Conservation (phyloP, 2,113 vertebrate species). For the Tachuris rubrigastra region DNA sequence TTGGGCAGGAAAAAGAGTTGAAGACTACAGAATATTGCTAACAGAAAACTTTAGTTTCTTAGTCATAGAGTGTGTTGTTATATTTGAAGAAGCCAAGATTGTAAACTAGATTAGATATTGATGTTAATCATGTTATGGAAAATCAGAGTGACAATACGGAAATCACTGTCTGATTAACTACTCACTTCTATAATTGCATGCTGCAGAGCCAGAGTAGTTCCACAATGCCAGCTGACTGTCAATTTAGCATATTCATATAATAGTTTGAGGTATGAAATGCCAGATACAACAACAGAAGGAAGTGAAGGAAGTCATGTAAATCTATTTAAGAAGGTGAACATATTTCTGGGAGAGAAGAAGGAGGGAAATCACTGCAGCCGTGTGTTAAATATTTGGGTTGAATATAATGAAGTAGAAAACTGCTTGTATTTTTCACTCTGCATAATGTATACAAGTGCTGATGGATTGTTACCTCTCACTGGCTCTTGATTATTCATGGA, state of each 20-base stretch:
- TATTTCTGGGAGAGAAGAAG: neutral
- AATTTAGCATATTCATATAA: neutral
- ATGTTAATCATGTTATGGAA: neutral
- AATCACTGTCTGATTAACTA: slow-evolving; percentile 17
- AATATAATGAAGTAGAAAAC: slow-evolving; percentile 3
- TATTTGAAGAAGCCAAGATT: neutral
- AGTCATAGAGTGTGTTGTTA: neutral
- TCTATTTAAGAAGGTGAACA: neutral
- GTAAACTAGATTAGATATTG: neutral
- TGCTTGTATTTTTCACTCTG: neutral
- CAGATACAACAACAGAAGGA: neutral
- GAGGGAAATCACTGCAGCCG: neutral
- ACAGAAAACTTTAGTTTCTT: neutral
- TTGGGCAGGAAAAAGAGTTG: neutral
- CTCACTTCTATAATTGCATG: neutral
- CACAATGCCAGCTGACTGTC: neutral
- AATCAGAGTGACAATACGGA: slow-evolving; percentile 4
- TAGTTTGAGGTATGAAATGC: neutral
- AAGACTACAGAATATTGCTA: neutral
- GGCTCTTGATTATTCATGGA: neutral
- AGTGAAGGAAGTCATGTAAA: neutral
- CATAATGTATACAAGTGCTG: neutral
- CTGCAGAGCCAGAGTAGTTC: neutral
- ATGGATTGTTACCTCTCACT: neutral
- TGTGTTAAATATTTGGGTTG: neutral